Evolutionary conservation across 2,888 invertebrate genomes (phyloP), one percentile per base, ranked within the genome.

Genomic region (Hydrotaea cyrtoneurina): DNA sequence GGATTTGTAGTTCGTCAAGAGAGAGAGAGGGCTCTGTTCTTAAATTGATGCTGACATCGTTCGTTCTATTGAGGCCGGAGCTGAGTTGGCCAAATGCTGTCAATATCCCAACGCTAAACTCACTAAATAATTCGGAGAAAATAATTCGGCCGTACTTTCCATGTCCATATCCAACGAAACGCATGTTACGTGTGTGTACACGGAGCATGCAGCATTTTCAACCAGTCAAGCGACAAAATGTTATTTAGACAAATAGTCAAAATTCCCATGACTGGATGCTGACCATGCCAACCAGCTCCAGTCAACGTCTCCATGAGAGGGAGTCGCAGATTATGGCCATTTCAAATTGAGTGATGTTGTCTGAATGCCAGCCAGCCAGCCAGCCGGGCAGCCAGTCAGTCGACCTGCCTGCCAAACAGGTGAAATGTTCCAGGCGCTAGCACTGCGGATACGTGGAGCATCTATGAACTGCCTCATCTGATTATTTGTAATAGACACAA

Each of bases 201-300:
- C 11, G 21, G 8, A 11, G 55, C 21, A 55, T 43, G 66, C 43
- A 43, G 36, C 43, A 57, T 39, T 73, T 23, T 23, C n/a, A 57
- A 23, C 36, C 76, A 83, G 10, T 62, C 66, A 80, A 17, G 76
- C 79, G 59, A 17, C 76, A 66, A 77, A 73, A 73, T 80, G 17
- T 39, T 50, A 66, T 72, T 72, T 83, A 83, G 83, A 83, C 79
- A 76, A 83, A 83, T 73, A 66, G 83, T 76, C 83, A 76, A 76
- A 78, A 79, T 73, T 76, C 55, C 21, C 64, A 31, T 46, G 17
- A 66, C 10, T 57, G 55, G 55, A 19, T 57, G 55, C 55, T 23
- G 13, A 21, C 39, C 39, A 39, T 39, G 10, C 13, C 13, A 31
- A 31, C 39, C 39, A 10, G n/a, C n/a, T 39, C 1, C 13, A 39